Evolutionary conservation across 2,113 vertebrate species (phyloP).

Genomic region (Hassar affinis): DNA sequence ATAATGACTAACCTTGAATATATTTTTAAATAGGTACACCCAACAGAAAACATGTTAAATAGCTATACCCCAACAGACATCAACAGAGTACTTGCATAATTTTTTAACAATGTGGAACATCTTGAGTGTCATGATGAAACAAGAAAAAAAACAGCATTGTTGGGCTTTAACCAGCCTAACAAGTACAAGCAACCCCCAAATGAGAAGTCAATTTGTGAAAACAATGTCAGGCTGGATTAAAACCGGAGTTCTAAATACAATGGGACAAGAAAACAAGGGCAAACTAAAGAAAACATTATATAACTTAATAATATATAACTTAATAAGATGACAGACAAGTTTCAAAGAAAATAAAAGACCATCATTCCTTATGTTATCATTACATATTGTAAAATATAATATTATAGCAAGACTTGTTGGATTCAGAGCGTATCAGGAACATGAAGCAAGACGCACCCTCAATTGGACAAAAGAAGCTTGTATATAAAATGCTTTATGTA

Average conservation of each 20-base stretch:
- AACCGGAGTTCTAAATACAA: background rate
- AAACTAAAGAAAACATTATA: background rate
- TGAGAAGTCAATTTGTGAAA: background rate
- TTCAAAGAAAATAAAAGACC: background rate
- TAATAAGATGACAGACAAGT: background rate
- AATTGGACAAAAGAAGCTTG: background rate
- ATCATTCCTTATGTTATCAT: background rate
- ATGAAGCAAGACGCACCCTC: background rate
- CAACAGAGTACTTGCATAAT: background rate
- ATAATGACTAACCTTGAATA: background rate
- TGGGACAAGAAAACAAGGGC: background rate
- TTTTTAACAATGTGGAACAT: background rate
- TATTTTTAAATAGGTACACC: background rate
- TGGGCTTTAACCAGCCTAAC: background rate
- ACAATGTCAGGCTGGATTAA: background rate
- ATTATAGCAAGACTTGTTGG: background rate
- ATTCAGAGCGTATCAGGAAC: too few relatives aligned
- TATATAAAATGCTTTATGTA: background rate
- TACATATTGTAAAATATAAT: background rate
- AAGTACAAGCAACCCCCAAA: background rate
- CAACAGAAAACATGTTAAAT: background rate
- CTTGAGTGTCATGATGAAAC: background rate
- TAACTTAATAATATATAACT: background rate
- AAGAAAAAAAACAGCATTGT: background rate
- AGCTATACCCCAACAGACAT: background rate